Evolutionary conservation across 2,888 invertebrate species (phyloP).

Genomic region (Campopleginae sp.): DNA sequence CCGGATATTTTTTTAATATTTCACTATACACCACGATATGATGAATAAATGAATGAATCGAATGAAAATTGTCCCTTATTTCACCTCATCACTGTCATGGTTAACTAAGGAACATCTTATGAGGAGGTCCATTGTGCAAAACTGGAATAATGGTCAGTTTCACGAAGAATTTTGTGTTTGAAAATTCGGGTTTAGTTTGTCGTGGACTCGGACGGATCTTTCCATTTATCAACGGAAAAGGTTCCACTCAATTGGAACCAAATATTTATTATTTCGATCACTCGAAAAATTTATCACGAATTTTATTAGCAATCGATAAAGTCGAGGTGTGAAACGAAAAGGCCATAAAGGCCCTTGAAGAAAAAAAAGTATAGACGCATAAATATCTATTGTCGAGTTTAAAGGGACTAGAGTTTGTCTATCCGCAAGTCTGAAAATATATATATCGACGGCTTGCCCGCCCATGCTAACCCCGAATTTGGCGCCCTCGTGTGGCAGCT

Average conservation of each 20-base stretch:
- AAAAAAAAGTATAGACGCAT: background rate
- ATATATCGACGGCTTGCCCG: conserved; percentile 1
- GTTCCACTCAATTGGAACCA: no score
- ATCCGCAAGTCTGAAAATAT: background rate
- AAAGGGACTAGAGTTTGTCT: background rate
- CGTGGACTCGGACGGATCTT: background rate
- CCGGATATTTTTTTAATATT: conserved; percentile 5
- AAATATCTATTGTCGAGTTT: conserved; percentile 5
- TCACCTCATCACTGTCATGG: background rate
- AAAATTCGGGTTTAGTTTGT: background rate
- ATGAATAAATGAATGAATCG: conserved; percentile 23
- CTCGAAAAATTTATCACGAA: background rate
- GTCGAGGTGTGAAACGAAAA: background rate
- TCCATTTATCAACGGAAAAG: background rate
- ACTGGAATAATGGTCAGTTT: background rate
- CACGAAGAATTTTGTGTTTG: background rate
- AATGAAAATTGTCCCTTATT: background rate
- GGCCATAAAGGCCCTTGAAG: background rate
- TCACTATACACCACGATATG: conserved; percentile 6
- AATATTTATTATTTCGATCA: background rate
- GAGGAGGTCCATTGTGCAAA: background rate
- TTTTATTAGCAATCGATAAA: background rate
- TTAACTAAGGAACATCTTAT: background rate
- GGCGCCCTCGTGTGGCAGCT: conserved; percentile 63
- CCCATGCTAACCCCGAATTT: conserved; percentile 20